Evolutionary conservation across 1,140 invertebrate species (phyloP), one percentile per base, ranked within the genome.

Genomic region (Spodoptera frugiperda): DNA sequence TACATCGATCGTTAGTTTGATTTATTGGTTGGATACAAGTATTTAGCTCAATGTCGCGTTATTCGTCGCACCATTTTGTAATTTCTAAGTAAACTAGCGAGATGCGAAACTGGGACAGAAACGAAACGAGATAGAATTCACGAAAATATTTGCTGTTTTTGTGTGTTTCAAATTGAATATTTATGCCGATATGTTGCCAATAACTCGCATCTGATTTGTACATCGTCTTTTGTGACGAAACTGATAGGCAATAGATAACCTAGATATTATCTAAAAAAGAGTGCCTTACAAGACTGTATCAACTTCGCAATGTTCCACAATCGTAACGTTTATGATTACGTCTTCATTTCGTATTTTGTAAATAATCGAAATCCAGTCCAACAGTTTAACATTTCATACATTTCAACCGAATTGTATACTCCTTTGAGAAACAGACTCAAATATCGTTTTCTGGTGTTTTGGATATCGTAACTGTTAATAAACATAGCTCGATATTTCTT

Each of bases 41-140:
- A 49, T 67, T 21, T 48, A 48, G 63, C 11, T 25, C 63, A 67
- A 67, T 67, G 63, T 67, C 63, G 33, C 44, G 63, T 48, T 65
- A 65, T 21, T 65, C 21, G n/a, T 33, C 6, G 14, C 15, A 44
- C 10, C 48, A n/a, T 15, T 51, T 51, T 51, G 48, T 39, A 39
- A 39, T 39, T 6, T 39, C 33, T 0, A 39, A 39, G 33, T 39
- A 39, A 39, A 39, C 33, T 39, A 39, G 33, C 33, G 8, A 39
- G 33, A 39, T 39, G 1, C 33, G 33, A 39, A 39, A 39, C 33
- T 39, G 33, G 8, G 4, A 39, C 33, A 39, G 33, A 39, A 39
- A 39, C 33, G 33, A 39, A 39, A 39, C 8, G 6, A 39, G 33
- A 39, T 39, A 39, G 8, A 39, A 39, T 39, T 33, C 6, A 39